phyloP scores from a whole-genome alignment of 2,113 vertebrate species.

The Nibea coibor region DNA sequence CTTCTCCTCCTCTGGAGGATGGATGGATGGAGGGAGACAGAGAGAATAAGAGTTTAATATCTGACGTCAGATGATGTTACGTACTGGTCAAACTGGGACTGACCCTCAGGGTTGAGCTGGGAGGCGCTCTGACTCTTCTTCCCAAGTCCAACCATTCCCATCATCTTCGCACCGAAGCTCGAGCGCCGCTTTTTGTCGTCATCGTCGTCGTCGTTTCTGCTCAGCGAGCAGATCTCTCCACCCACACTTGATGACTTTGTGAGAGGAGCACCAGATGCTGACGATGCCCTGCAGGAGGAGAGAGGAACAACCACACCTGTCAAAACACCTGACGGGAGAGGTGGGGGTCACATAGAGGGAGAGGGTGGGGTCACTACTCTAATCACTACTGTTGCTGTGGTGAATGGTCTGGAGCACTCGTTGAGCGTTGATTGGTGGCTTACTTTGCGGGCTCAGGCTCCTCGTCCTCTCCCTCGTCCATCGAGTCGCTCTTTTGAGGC shows the following conservation, averaged over 20 bases:
- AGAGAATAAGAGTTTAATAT: too few species aligned
- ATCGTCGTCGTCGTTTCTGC: constrained; percentile 90
- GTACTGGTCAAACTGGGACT: constrained; percentile 21
- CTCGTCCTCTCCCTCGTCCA: constrained; percentile 63
- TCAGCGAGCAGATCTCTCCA: constrained; percentile 93
- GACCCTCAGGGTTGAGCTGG: constrained; percentile 88
- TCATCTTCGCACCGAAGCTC: constrained; percentile 95
- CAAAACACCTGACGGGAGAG: constrained; percentile 65
- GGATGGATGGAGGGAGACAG: neutral
- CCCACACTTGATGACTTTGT: constrained; percentile 92
- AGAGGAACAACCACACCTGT: neutral
- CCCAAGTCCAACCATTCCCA: constrained; percentile 95
- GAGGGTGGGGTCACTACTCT: neutral
- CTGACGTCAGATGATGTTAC: too few species aligned
- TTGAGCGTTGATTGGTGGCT: constrained; percentile 31
- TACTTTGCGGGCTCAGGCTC: constrained; percentile 67
- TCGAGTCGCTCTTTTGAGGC: constrained; percentile 62
- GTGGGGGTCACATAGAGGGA: neutral
- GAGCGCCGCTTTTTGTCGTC: constrained; percentile 93
- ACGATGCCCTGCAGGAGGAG: constrained; percentile 83
- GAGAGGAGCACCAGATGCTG: constrained; percentile 86
- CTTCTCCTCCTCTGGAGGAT: constrained; percentile 88
- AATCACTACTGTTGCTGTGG: neutral
- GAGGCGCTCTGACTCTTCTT: constrained; percentile 95
- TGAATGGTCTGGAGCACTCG: neutral